A percentile compares a stretch with the other conserved stretches of the same genome.
phyloP scores from a whole-genome alignment of 1,140 invertebrate species.

The Psilanteris sp. region DNA sequence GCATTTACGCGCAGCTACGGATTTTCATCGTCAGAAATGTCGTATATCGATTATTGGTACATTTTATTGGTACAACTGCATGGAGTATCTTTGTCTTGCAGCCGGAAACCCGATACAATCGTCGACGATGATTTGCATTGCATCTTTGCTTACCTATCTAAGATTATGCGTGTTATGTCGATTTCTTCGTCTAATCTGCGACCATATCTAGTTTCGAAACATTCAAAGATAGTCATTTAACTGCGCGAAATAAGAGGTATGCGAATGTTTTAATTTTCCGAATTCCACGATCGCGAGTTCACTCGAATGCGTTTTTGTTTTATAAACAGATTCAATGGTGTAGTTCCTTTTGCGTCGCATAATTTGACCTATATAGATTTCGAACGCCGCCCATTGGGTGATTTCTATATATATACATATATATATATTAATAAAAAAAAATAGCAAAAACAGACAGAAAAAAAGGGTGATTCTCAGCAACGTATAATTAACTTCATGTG shows the following conservation, averaged over 20 bases:
- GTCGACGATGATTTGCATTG: constrained; percentile 27
- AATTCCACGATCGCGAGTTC: too few species aligned
- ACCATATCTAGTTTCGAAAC: constrained; percentile 45
- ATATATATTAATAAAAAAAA: too few species aligned
- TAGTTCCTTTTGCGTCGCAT: too few species aligned
- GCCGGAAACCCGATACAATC: constrained; percentile 29
- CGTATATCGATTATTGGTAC: neutral
- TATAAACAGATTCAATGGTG: too few species aligned
- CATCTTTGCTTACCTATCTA: constrained; percentile 30
- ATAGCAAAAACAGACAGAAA: too few species aligned
- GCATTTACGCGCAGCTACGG: too few species aligned
- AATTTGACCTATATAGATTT: too few species aligned
- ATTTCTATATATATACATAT: too few species aligned
- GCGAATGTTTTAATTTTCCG: constrained; percentile 1
- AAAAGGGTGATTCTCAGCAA: constrained; percentile 13
- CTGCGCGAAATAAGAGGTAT: constrained; percentile 13
- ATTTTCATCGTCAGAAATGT: too few species aligned
- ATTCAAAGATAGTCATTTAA: constrained; percentile 21
- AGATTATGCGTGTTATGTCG: constrained; percentile 48
- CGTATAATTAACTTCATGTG: constrained; percentile 7
- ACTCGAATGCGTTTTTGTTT: too few species aligned
- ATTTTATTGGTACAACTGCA: constrained; percentile 1
- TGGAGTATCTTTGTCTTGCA: constrained; percentile 23
- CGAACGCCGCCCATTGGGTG: too few species aligned
- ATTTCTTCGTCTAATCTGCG: constrained; percentile 28